phyloP scores from a whole-genome alignment of 92 coral and sea anemone species.

The Phymanthus crucifer region DNA sequence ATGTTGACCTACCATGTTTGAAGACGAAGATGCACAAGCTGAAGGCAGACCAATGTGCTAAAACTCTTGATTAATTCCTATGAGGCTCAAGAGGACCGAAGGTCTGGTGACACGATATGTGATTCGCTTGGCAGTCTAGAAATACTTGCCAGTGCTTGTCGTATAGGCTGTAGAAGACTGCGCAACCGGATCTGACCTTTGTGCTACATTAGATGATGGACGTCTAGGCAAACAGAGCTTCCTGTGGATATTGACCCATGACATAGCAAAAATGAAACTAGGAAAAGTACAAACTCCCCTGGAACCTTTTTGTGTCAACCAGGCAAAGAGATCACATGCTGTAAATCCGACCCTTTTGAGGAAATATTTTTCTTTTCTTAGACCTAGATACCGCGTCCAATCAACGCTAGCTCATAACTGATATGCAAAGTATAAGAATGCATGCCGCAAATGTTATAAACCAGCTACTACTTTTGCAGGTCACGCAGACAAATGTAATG shows the following conservation, averaged over 20 bases:
- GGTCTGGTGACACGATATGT: not conserved
- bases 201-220: not conserved
- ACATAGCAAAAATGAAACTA: not conserved
- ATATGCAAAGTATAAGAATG: too few species aligned
- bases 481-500: too few species aligned
- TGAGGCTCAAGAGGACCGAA: not conserved
- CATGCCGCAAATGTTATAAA: too few species aligned
- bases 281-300: not conserved
- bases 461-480: too few species aligned
- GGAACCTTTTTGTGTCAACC: not conserved
- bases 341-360: too few species aligned
- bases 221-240: not conserved
- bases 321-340: too few species aligned
- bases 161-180: not conserved
- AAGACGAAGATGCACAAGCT: not conserved
- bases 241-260: not conserved
- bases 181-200: conserved; percentile 3
- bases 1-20: not conserved
- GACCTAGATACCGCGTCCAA: too few species aligned
- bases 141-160: not conserved
- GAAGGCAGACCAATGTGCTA: not conserved
- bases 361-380: too few species aligned
- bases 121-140: not conserved
- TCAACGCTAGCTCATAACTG: too few species aligned
- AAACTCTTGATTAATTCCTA: not conserved